A percentile compares a stretch with the other conserved stretches of the same genome.
These are phyloP conservation scores for Struthidea cinerea DNA, from an alignment of 2,113 vertebrate genomes.

Conservation along the genomic window DNA sequence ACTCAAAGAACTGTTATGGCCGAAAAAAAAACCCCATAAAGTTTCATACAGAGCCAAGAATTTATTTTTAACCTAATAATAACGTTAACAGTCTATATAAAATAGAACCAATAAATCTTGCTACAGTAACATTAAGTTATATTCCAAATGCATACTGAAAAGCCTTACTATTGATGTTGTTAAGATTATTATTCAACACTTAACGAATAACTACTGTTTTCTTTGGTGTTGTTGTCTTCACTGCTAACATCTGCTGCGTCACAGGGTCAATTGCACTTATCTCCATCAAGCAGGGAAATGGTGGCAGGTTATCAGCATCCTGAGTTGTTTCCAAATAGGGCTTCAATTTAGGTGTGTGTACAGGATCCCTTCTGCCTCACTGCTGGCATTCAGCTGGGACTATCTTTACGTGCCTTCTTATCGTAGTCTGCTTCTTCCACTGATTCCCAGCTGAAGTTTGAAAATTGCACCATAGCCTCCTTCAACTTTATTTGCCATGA, in stretches of 20 bases:
- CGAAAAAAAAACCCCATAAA: background rate
- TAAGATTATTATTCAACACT: background rate
- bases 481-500: background rate
- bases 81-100: background rate
- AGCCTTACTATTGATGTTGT: background rate
- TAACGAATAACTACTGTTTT: background rate
- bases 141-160: background rate
- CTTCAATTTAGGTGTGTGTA: background rate
- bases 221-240: background rate
- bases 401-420: background rate
- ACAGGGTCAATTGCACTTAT: no score
- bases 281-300: background rate
- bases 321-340: background rate
- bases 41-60: background rate
- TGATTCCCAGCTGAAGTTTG: background rate
- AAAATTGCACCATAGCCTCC: background rate
- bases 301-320: background rate
- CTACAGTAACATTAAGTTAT: background rate
- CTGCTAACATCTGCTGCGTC: background rate
- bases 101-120: background rate
- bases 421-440: background rate
- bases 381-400: background rate
- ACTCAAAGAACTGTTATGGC: fast-evolving
- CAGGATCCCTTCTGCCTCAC: background rate
- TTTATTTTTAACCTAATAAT: background rate